These are phyloP conservation scores for Formica exsecta DNA, from an alignment of 1,140 invertebrate species.

Conservation along the genomic window DNA sequence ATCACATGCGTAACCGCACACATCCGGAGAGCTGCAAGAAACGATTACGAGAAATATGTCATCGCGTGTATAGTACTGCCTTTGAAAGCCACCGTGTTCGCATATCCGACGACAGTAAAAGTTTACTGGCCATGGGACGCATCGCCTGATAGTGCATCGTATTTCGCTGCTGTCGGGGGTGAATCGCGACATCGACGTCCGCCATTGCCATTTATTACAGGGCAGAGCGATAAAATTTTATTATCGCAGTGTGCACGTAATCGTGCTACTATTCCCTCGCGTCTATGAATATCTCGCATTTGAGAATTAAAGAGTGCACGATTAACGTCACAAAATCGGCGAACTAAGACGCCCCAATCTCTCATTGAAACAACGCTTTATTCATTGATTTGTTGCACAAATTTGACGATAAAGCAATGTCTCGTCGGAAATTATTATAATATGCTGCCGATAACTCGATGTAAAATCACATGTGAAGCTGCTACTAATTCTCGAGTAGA, in stretches of 20 bases:
- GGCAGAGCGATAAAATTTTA: slow-evolving; percentile 20
- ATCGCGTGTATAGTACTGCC: slow-evolving; percentile 9
- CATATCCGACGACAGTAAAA: slow-evolving; percentile 24
- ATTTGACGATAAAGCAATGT: not conserved
- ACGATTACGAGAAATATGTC: not conserved
- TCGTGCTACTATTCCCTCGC: no score
- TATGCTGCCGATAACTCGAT: not conserved
- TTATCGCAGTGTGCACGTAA: not conserved
- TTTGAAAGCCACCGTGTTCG: slow-evolving; percentile 22
- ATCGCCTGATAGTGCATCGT: not conserved
- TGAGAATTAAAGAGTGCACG: not conserved
- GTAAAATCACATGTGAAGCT: not conserved
- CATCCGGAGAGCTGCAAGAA: not conserved
- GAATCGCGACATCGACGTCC: not conserved
- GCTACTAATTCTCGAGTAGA: not conserved
- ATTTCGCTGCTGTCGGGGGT: not conserved
- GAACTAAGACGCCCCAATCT: not conserved
- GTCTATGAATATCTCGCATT: not conserved
- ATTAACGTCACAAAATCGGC: not conserved
- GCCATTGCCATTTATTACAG: slow-evolving; percentile 16
- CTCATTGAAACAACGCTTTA: not conserved
- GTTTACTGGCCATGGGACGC: not conserved
- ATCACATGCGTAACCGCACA: not conserved
- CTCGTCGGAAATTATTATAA: slow-evolving; percentile 20
- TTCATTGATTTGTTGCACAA: not conserved